Evolutionary conservation across 2,113 vertebrate genomes (phyloP), one percentile per base, ranked within the genome.

Genomic region (Ciconia boyciana): DNA sequence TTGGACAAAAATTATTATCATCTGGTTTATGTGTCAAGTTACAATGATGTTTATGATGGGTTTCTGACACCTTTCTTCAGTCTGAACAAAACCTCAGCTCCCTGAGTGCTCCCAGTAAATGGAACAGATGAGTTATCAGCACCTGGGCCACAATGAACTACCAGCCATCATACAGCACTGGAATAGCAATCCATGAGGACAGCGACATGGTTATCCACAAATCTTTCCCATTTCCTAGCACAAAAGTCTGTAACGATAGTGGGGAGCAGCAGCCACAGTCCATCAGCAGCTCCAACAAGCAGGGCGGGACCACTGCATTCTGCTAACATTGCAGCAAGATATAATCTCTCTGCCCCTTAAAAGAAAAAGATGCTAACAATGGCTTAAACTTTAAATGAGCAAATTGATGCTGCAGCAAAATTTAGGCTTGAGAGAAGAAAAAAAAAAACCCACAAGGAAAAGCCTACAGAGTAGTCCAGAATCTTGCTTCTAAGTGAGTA

Each of bases 201-300:
- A 57, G 28, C 0, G 0, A 80, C 58, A 60, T 0, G 2, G 24
- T 44, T 32, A 48, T 28, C 41, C 41, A 21, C 80, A 84, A 34
- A 46, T 26, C 28, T 74, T 69, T 72, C 44, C 54, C 20, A 48
- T 44, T 62, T 88, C 49, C 64, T 48, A 31, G 24, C 36, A n/a
- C 10, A 44, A 29, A 31, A 77, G 31, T 18, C 68, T 70, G 41
- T 49, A 41, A 57, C 0, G 1, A 36, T 4, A 31, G 54, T 14
- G 21, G 49, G 36, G 41, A 80, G 44, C 54, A 90, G 49, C 28
- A 90, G 39, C 22, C 71, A 49, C 15, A 46, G 52, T 26, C 57
- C 62, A n/a, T n/a, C 52, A 79, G 39, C 43, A 80, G n/a, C 57
- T 55, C n/a, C 29, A 52, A 32, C 11, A n/a, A 64, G 39, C 52